phyloP scores from a whole-genome alignment of 2,113 vertebrate species.

The Hyperoodon ampullatus region DNA sequence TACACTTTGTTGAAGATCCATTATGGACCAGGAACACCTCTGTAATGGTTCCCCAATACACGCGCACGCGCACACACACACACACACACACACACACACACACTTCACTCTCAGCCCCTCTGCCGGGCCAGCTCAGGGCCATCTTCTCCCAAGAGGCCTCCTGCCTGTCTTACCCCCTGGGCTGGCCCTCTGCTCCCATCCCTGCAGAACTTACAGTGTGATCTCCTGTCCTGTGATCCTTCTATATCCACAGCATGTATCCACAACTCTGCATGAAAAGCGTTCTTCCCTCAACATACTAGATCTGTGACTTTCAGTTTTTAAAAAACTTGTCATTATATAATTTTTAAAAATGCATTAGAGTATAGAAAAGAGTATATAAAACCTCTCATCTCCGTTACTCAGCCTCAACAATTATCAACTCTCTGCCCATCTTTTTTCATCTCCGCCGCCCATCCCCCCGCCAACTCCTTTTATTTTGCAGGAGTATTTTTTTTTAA shows the following conservation, averaged over 20 bases:
- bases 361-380: neutral
- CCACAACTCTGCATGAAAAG: neutral
- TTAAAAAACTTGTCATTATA: neutral
- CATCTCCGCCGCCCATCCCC: fast-evolving
- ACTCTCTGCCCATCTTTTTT: neutral
- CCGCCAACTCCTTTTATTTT: neutral
- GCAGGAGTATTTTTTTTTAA: neutral
- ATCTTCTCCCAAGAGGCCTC: neutral
- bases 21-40: neutral
- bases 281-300: neutral
- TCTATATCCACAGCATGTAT: fast-evolving
- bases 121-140: neutral
- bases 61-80: neutral
- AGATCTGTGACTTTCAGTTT: neutral
- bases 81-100: fast-evolving
- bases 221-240: neutral
- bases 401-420: neutral
- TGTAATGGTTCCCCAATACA: neutral
- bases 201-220: fast-evolving
- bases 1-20: neutral
- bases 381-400: neutral
- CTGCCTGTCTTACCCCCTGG: neutral
- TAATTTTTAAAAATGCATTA: neutral
- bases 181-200: too few species aligned
- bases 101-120: neutral